phyloP scores from a whole-genome alignment of 2,888 invertebrate species.

The Drosophila phalerata region DNA sequence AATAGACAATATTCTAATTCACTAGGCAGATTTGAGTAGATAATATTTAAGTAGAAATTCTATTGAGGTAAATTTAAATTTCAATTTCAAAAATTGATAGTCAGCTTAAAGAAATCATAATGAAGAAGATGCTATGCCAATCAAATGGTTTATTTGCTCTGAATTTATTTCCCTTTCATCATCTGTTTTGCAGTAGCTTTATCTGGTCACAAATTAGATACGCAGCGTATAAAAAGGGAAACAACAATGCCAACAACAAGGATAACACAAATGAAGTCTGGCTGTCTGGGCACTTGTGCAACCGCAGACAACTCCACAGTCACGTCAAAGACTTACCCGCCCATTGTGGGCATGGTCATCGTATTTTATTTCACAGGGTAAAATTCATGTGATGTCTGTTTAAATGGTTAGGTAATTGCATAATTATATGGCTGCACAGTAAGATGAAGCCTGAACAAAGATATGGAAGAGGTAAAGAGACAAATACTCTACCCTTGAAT shows the following conservation, averaged over 20 bases:
- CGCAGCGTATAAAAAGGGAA: constrained; percentile 1
- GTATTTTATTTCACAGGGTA: constrained; percentile 65
- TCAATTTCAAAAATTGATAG: neutral
- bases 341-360: constrained; percentile 11
- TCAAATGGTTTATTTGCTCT: neutral
- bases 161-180: constrained; percentile 3
- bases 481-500: neutral
- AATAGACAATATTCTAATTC: neutral
- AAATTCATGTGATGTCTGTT: constrained; percentile 69
- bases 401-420: constrained; percentile 79
- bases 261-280: constrained; percentile 10
- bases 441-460: constrained; percentile 46
- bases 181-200: constrained; percentile 5
- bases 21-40: neutral
- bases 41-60: too few relatives aligned
- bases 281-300: constrained; percentile 55
- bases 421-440: constrained; percentile 70
- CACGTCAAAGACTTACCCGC: constrained; percentile 63
- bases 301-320: constrained; percentile 71
- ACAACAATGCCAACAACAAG: constrained; percentile 42
- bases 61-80: neutral
- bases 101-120: neutral
- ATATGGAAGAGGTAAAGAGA: neutral
- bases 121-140: neutral
- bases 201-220: neutral